Base-by-base conservation (phyloP, 92 coral and sea anemone species). In the Hydrozoanthus gracilis region DNA sequence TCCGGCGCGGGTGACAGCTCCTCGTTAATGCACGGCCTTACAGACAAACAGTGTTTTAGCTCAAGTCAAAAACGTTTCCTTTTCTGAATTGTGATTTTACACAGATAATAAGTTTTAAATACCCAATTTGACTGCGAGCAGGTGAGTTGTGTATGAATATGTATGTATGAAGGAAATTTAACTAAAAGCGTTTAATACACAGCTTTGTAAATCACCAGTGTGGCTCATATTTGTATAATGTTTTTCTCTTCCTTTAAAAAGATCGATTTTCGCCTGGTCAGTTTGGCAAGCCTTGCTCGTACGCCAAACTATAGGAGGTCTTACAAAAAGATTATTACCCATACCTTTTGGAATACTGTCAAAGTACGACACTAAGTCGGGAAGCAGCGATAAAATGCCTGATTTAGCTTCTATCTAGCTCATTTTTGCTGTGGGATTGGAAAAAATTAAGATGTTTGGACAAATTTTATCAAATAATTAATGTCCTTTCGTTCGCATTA, bases 31-130 rank as follows among this genome's bases (percentile, higher is more conserved):
- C 58, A 72, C 62, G 90, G 89, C 76, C 91, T 80, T 71, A 80
- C 91, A 88, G 82, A 82, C 90, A 87, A 91, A 92, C 94, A 94
- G 89, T 77, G 91, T 88, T 92, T 86, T 87, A 92, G 87, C 87
- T 89, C 76, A 77, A 90, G 86, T 91, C 88, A 58, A 90, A 88
- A 83, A 87, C 91, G 92, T 93, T 93, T 92, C 96, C 96, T 94
- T 67, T 62, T 91, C 88, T 85, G 96, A 93, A 94, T 94, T 94
- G 96, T 94, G 91, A 93, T 94, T 91, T 91, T 86, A 78, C 91
- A 71, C 71, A 86, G 91, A 93, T 94, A 94, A 94, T 93, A 93
- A 91, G 98, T 92, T 94, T 90, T 94, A 94, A 94, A 94, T 94
- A 92, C 96, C 98, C 98, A 94, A 94, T 94, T 94, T 93, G 77